Conservation (phyloP, 2,113 vertebrate genomes). For the Crotalus horridus region DNA sequence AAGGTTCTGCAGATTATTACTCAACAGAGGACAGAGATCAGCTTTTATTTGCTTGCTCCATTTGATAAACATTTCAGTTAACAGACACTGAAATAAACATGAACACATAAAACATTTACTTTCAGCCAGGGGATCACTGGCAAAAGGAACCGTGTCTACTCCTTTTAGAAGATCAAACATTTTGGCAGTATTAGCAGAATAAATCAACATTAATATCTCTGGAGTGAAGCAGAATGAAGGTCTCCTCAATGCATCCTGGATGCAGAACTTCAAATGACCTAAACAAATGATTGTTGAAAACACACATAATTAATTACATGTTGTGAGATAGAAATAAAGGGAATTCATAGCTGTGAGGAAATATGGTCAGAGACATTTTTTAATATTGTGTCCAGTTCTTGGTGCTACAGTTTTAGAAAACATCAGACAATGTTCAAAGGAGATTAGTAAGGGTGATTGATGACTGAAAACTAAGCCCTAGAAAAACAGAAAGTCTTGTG, state of each 20-base stretch:
- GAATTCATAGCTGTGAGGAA: background rate
- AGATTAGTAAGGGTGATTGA: background rate
- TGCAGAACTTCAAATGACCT: background rate
- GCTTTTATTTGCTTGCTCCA: slow-evolving; percentile 13
- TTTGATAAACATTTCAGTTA: background rate
- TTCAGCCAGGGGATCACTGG: background rate
- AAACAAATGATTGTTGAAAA: background rate
- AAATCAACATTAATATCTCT: slow-evolving; percentile 6
- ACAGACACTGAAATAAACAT: slow-evolving; percentile 16
- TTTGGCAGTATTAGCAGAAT: background rate
- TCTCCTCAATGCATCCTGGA: background rate
- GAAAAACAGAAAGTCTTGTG: background rate
- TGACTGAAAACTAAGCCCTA: background rate
- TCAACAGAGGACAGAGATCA: slow-evolving; percentile 3
- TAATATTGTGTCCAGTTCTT: background rate
- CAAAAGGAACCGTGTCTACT: background rate
- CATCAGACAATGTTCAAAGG: background rate
- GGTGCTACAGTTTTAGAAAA: background rate
- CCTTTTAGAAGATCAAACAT: slow-evolving; percentile 10
- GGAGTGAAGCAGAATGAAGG: background rate
- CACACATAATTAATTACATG: background rate
- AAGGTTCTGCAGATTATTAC: background rate
- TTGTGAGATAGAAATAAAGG: background rate
- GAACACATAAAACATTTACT: slow-evolving; percentile 16
- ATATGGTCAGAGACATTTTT: background rate